A percentile compares a stretch with the other conserved stretches of the same genome.
phyloP scores from a whole-genome alignment of 35 echinoderm and acorn worm genomes.

The Eucidaris tribuloides region DNA sequence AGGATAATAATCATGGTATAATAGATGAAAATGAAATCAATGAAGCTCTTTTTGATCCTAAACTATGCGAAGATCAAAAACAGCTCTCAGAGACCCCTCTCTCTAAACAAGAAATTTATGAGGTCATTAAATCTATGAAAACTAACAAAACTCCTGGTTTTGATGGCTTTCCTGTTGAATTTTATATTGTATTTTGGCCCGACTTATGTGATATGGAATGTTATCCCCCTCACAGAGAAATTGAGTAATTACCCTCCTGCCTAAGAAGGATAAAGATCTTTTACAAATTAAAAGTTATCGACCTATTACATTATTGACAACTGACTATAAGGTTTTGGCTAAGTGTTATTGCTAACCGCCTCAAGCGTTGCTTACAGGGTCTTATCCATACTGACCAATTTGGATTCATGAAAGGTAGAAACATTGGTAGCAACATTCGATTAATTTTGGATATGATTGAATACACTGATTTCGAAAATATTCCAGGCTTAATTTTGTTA shows the following conservation, averaged over 20 bases:
- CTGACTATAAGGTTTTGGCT: slow-evolving; percentile 7
- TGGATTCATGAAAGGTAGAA: too few relatives aligned
- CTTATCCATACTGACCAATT: slow-evolving; percentile 5
- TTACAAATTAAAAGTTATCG: slow-evolving; percentile 22
- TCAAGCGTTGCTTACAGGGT: neutral
- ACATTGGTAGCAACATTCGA: too few relatives aligned
- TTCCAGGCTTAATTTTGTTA: neutral
- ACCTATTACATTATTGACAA: slow-evolving; percentile 24
- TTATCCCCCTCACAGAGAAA: slow-evolving; percentile 5
- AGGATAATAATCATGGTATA: too few relatives aligned
- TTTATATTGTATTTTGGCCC: slow-evolving; percentile 23
- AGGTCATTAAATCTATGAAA: slow-evolving; percentile 25
- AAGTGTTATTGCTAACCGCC: slow-evolving; percentile 5
- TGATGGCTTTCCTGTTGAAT: slow-evolving; percentile 37
- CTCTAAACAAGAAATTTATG: slow-evolving; percentile 5
- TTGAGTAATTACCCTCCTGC: slow-evolving; percentile 3
- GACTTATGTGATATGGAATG: slow-evolving; percentile 27
- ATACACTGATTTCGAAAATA: too few relatives aligned
- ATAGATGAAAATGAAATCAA: too few relatives aligned
- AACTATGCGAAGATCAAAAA: neutral
- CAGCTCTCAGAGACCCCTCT: neutral
- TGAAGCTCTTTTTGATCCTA: neutral
- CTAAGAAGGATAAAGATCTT: slow-evolving; percentile 31
- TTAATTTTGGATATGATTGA: too few relatives aligned
- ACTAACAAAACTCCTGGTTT: slow-evolving; percentile 16